phyloP scores from a whole-genome alignment of 2,797 vertebrate genomes.

The Chaetophractus vellerosus region DNA sequence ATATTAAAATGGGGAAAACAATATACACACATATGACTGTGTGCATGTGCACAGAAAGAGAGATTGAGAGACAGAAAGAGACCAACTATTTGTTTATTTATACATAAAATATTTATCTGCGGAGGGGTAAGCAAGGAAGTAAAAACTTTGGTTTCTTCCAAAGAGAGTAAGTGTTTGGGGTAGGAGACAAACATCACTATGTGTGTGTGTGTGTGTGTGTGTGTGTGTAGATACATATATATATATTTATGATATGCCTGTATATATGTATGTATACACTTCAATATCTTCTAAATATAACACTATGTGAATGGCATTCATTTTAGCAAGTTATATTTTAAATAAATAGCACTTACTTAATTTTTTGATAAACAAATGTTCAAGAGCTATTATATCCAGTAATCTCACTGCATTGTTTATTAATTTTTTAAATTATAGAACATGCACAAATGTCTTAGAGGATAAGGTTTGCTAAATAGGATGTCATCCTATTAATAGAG shows the following conservation, averaged over 20 bases:
- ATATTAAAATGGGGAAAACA: neutral
- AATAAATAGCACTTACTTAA: neutral
- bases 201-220: neutral
- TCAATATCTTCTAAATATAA: neutral
- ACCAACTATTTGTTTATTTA: neutral
- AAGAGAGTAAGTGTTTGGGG: neutral
- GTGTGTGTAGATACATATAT: no score
- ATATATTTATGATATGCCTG: no score
- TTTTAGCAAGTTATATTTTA: neutral
- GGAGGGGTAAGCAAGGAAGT: neutral
- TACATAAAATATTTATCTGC: neutral
- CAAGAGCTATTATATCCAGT: neutral
- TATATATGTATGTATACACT: neutral
- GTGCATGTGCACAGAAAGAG: no score
- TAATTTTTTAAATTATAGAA: neutral
- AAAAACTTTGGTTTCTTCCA: neutral
- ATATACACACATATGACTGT: neutral
- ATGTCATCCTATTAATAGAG: neutral
- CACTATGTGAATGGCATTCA: neutral
- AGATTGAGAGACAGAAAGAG: no score
- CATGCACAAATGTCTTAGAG: neutral
- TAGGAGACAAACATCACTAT: neutral
- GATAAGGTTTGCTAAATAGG: neutral
- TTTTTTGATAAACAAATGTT: no score
- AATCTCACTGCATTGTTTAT: neutral